Evolutionary conservation across 2,113 vertebrate genomes (phyloP), one percentile per base, ranked within the genome.

Genomic region (Syngnathus scovelli): DNA sequence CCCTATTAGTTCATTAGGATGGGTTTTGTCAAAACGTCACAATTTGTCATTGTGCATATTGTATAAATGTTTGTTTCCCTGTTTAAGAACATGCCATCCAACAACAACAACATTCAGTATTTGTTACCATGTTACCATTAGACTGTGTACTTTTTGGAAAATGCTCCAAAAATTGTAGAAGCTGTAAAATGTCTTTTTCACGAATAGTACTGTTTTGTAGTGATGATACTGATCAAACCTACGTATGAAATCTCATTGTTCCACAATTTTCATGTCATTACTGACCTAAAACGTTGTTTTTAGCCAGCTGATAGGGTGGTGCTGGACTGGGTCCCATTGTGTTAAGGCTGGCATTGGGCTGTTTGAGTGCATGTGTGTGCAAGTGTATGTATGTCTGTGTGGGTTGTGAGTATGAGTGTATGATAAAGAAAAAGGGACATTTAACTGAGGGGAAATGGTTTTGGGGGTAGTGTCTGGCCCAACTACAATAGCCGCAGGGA

Each of bases 381-480:
- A 58, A 36, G 64, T 51, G 65, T 6, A 46, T 27, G 68, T 55
- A 12, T 55, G 51, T 63, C 13, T 59, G 43, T 60, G 66, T 66
- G 49, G 48, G 65, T 61, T 66, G 75, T 64, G 71, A 55, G 52
- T 68, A 69, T 37, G 56, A 54, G 37, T 27, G 59, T 1, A 10
- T 52, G 59, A 70, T 44, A 62, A 37, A 70, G 18, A 59, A 62
- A 69, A 43, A 77, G 59, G 39, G 68, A 75, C 67, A 74, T 75
- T 88, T 85, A 84, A 88, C 70, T 80, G 72, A 87, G 67, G 71
- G 89, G 89, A 88, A 86, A 80, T 83, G 80, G 74, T 85, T 85
- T 83, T 78, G 72, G 71, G 78, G 78, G 76, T 77, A 83, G 75
- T 68, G 81, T 89, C 88, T 87, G 82, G 80, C 75, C 54, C 55